A percentile compares a stretch with the other conserved stretches of the same genome.
Conservation (phyloP, 92 coral and sea anemone genomes). For the Isaurus tuberculatus region DNA sequence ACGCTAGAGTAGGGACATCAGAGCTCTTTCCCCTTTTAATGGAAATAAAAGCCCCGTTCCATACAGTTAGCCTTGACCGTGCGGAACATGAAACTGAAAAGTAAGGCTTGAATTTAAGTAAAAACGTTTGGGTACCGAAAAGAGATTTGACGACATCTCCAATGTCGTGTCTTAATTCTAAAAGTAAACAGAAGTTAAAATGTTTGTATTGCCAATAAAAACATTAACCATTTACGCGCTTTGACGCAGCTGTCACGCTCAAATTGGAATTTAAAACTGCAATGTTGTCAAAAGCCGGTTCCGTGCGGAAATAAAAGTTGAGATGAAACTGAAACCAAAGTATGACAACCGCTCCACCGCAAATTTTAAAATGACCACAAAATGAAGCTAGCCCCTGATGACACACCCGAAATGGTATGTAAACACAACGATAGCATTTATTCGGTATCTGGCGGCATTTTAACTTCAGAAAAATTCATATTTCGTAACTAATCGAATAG, state of each 20-base stretch:
- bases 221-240: not conserved
- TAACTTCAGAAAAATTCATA: not conserved
- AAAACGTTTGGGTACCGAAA: no score
- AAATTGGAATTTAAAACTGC: not conserved
- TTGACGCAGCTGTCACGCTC: not conserved
- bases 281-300: not conserved
- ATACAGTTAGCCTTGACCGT: no score
- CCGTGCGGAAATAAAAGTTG: not conserved
- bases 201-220: not conserved
- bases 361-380: not conserved
- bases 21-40: no score
- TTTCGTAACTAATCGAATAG: not conserved
- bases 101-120: no score
- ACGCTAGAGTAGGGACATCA: no score
- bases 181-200: not conserved
- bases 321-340: not conserved
- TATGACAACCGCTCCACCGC: not conserved
- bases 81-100: no score
- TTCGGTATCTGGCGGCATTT: not conserved
- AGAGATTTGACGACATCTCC: no score
- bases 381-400: not conserved
- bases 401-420: not conserved
- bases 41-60: no score
- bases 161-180: no score
- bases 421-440: not conserved